Percentiles rank a stretch among this genome's conserved stretches.
These are phyloP conservation scores for Drosophila kanekoi DNA, from an alignment of 2,888 invertebrate genomes.

Conservation along the genomic window DNA sequence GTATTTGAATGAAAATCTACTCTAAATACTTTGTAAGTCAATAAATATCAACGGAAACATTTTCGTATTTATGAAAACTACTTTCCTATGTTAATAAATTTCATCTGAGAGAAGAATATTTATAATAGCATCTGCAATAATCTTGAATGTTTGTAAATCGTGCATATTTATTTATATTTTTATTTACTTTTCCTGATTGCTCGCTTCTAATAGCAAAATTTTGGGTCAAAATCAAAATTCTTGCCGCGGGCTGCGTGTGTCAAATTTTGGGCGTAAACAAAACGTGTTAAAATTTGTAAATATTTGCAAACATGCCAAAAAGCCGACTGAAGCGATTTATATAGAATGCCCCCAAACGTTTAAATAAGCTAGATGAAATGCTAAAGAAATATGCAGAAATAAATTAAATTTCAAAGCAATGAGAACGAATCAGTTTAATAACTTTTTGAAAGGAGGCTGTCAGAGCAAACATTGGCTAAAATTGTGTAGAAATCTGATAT, in stretches of 20 bases:
- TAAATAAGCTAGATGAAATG: constrained; percentile 28
- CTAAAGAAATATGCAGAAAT: constrained; percentile 7
- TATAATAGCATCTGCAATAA: background rate
- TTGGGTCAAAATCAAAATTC: constrained; percentile 40
- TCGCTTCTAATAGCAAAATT: constrained; percentile 19
- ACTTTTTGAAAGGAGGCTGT: background rate
- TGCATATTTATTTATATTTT: constrained; percentile 18
- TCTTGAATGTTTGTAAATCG: constrained; percentile 7
- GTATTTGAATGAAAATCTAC: background rate
- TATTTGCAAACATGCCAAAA: constrained; percentile 56
- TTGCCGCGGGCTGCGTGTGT: constrained; percentile 40
- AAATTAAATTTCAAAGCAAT: constrained; percentile 13
- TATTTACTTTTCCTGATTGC: constrained; percentile 19
- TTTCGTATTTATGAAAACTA: constrained; percentile 3
- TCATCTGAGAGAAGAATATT: background rate
- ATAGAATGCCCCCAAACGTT: constrained; percentile 25
- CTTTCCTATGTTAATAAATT: background rate
- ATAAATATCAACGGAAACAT: no score
- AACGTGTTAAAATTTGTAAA: constrained; percentile 66
- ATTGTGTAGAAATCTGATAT: constrained; percentile 1
- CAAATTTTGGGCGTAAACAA: constrained; percentile 59
- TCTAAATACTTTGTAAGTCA: no score
- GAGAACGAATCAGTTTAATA: constrained; percentile 6
- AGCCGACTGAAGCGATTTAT: constrained; percentile 26
- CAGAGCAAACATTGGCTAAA: background rate